Evolutionary conservation across 1,140 invertebrate genomes (phyloP), one percentile per base, ranked within the genome.

Genomic region (Bradysia coprophila): DNA sequence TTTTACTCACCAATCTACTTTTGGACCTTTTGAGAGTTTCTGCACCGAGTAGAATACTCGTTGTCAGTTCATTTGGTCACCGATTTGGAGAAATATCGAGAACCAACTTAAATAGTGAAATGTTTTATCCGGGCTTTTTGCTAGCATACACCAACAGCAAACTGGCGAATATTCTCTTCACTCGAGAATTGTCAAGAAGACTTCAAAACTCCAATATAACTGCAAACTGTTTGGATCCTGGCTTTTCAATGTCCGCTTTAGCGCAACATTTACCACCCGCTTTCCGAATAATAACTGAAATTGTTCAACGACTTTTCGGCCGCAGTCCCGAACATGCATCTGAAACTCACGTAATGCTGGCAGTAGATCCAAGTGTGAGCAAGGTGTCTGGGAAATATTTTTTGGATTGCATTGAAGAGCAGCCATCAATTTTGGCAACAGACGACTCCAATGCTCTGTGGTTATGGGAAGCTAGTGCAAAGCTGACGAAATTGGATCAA

Each of bases 291-390:
- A 21, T 65, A 2, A 59, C 49, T n/a, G 2, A 42, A 2, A 32
- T 45, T 8, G 1, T 64, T 0, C 22, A 55, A 0, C 55, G 45
- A 21, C 58, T 59, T 1, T 68, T 74, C 38, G 60, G 71, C 19
- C 82, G 81, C 56, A 67, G 61, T 11, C 66, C 70, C 0, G 66
- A 69, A 46, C 68, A 78, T 49, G 84, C 84, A 1, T 80, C 81
- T 8, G 84, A 88, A 58, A 88, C 85, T 1, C 75, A 75, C 2
- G 63, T 92, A 33, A 72, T 84, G 52, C 84, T 85, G 54, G 72
- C 81, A 3, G 57, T 87, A 1, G 76, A 81, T 55, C 76, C 46
- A 61, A 75, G 52, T 75, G 71, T 49, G 80, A 81, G 45, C 51
- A 73, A 10, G 72, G 72, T 62, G 71, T 75, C 53, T 65, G 68